Base-by-base conservation (phyloP, 1,140 invertebrate species). In the Drosophila sechellia region DNA sequence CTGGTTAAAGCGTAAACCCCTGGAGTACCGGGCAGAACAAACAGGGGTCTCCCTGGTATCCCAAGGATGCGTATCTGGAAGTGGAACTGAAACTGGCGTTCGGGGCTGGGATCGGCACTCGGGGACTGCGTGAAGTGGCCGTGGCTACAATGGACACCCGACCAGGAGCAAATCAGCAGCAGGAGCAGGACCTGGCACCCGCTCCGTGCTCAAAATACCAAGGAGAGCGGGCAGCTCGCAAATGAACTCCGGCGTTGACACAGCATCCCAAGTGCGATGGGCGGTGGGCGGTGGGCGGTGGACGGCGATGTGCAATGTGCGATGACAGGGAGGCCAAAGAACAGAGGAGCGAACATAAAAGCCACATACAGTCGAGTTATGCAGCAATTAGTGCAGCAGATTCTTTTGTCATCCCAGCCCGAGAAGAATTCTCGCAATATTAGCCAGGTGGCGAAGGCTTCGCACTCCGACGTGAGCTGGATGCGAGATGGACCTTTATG, bases 161-260 rank as follows among this genome's bases (percentile, higher is more conserved):
- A n/a, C 12, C 42, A 46, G 56, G 42, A 46, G 17, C 27, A 31
- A 57, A 46, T 35, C 42, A 37, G 43, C 31, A 46, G 10, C 27
- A 45, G 55, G 22, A 27, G 35, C 42, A 22, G n/a, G 13, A 40
- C 4, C 39, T 4, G 39, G 35, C 5, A 5, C 0, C 5, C 6
- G 39, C 39, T 40, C 39, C 39, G n/a, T 40, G 39, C 39, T 2
- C 13, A 40, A 40, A 15, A 15, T 40, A 6, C 40, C 15, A 15
- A n/a, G 37, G 37, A 4, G 22, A 45, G 27, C 37, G 17, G n/a
- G 25, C 34, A 48, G 17, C 34, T 70, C 42, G 42, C 68, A 71
- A 71, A 70, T 70, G 68, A 70, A 71, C 68, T 71, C 65, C 68
- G 34, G 17, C 43, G 66, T 48, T 42, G 65, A 35, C 63, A 70